Conservation (phyloP, 2,113 vertebrate species). For the Lepus americanus region DNA sequence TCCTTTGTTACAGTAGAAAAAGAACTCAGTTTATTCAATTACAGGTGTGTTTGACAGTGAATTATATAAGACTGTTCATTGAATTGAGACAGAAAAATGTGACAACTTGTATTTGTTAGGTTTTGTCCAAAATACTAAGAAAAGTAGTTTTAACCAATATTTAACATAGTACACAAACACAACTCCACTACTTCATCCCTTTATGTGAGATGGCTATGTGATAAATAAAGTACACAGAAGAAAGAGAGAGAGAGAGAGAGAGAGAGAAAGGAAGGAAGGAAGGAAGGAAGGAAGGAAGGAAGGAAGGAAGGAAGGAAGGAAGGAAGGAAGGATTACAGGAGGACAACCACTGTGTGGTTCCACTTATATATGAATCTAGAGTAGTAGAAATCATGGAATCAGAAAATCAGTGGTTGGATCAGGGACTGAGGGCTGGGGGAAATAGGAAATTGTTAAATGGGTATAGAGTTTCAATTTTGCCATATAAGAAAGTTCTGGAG, state of each 20-base stretch:
- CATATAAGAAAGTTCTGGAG: conserved; percentile 35
- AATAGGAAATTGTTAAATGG: background rate
- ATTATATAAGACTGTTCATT: background rate
- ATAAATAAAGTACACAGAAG: background rate
- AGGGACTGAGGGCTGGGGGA: background rate
- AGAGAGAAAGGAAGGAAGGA: too few relatives aligned
- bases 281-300: too few relatives aligned
- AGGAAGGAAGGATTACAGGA: background rate
- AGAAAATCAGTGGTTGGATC: background rate
- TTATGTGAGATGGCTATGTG: background rate
- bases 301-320: too few relatives aligned
- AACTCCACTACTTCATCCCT: background rate
- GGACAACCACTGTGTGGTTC: background rate
- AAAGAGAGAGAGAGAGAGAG: too few relatives aligned
- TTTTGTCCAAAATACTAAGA: conserved; percentile 1
- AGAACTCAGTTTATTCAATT: background rate
- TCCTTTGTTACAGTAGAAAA: background rate
- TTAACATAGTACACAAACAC: background rate
- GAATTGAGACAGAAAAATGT: background rate
- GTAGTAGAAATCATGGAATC: background rate
- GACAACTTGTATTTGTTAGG: background rate
- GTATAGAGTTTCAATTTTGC: conserved; percentile 26
- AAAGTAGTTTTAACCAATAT: background rate
- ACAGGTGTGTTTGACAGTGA: background rate
- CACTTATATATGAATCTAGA: background rate